Percentiles rank a stretch among this genome's conserved stretches.
phyloP scores from a whole-genome alignment of 1,140 invertebrate genomes.

The Diuraphis noxia region DNA sequence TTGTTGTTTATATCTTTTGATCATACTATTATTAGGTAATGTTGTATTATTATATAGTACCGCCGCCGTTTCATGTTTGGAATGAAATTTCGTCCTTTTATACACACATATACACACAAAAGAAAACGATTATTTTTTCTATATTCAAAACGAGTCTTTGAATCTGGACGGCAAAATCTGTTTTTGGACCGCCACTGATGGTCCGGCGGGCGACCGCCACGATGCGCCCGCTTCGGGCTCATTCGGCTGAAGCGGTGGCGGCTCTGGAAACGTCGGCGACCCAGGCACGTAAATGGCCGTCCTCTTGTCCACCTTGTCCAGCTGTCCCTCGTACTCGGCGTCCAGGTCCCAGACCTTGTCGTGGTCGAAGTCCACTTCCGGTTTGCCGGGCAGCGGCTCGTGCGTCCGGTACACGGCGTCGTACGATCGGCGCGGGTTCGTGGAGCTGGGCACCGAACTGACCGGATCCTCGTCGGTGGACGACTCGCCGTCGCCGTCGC shows the following conservation, averaged over 20 bases:
- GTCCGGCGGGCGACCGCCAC: neutral
- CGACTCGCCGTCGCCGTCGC: neutral
- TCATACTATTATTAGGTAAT: neutral
- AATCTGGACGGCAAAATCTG: slow-evolving; percentile 44
- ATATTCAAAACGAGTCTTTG: slow-evolving; percentile 39
- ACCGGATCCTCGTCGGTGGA: neutral
- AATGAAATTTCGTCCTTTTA: slow-evolving; percentile 33
- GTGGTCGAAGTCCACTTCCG: slow-evolving; percentile 70
- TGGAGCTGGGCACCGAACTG: slow-evolving; percentile 42
- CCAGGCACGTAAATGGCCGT: slow-evolving; percentile 35
- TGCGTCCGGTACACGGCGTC: slow-evolving; percentile 79
- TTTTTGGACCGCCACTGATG: slow-evolving; percentile 6
- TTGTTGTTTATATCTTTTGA: neutral
- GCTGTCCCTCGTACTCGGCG: slow-evolving; percentile 61
- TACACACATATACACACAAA: neutral
- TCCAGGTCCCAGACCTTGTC: slow-evolving; percentile 79
- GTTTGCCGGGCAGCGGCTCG: slow-evolving; percentile 76
- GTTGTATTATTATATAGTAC: neutral
- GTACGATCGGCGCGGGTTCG: slow-evolving; percentile 62
- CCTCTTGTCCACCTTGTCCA: slow-evolving; percentile 10
- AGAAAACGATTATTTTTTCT: neutral
- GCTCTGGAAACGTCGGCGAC: neutral
- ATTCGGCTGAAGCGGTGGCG: neutral
- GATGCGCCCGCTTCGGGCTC: neutral
- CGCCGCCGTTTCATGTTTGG: neutral